Evolutionary conservation across 1,140 invertebrate species (phyloP), one percentile per base, ranked within the genome.

Genomic region (Spodoptera litura): DNA sequence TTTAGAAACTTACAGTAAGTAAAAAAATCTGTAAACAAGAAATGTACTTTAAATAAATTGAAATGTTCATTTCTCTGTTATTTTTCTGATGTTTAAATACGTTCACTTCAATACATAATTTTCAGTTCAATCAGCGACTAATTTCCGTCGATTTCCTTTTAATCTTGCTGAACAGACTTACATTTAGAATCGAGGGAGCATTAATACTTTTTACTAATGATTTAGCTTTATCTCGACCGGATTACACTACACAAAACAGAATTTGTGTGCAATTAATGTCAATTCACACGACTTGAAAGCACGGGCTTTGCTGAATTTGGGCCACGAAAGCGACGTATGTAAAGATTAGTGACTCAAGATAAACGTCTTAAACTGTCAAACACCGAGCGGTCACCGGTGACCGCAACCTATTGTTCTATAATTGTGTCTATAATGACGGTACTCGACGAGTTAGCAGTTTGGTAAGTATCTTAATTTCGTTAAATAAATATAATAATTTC

Each of bases 251-350:
- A 68, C 75, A 77, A 78, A 75, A 75, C 59, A 75, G 44, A 75
- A 75, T 68, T 70, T 70, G 62, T 59, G 76, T 70, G 64, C 76
- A 78, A 78, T 78, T 78, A 78, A 70, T 70, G 76, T 59, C 76
- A 64, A 78, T 78, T 78, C 76, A 78, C 64, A 78, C 38, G 55
- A 51, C 44, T 70, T 70, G 55, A 78, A 78, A 78, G 76, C 64
- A 44, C 64, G 64, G 27, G 58, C 73, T 75, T 75, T 75, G 51
- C 49, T 62, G 27, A 5, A 62, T 15, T 64, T 53, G 49, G 49
- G 73, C 73, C 64, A 2, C 20, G 13, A 75, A 55, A 55, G 12
- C 27, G 35, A 51, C 73, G 49, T 3, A 11, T 11, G 8, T n/a
- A 44, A 44, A 44, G 38, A 44, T 44, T 8, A 9, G 38, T 44